These are phyloP conservation scores for Threskiornis aethiopicus DNA, from an alignment of 2,797 vertebrate genomes.

Conservation along the genomic window DNA sequence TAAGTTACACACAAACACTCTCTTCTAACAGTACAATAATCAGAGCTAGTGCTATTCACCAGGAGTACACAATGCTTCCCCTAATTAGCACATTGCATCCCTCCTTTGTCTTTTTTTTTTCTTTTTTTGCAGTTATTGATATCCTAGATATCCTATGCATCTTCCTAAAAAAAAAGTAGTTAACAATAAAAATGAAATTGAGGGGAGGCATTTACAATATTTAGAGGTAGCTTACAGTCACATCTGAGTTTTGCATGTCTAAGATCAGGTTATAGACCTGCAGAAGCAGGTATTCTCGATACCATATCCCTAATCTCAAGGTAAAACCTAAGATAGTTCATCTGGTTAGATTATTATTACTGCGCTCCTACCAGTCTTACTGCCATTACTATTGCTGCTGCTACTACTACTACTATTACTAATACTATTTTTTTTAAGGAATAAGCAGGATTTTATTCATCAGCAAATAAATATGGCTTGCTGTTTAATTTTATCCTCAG, in stretches of 20 bases:
- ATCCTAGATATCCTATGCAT: not conserved
- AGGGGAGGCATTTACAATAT: not conserved
- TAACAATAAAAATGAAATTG: not conserved
- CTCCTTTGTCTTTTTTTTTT: not conserved
- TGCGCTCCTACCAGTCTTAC: not conserved
- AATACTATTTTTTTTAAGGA: conserved; percentile 38
- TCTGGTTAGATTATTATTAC: not conserved
- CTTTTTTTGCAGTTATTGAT: rapidly evolving
- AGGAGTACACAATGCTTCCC: not conserved
- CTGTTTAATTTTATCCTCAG: conserved; percentile 74
- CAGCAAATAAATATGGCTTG: conserved; percentile 71
- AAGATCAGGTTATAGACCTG: not conserved
- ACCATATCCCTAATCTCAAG: not conserved
- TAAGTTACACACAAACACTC: not conserved
- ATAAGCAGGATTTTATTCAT: conserved; percentile 63
- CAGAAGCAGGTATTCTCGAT: not conserved
- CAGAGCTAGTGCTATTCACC: not conserved
- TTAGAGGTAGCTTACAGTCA: not conserved
- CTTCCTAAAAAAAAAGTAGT: not conserved
- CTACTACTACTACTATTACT: not conserved
- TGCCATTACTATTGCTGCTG: not conserved
- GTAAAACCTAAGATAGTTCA: not conserved
- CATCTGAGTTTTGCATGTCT: not conserved
- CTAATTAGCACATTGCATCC: not conserved
- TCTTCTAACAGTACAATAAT: not conserved